Evolutionary conservation across 2,113 vertebrate species (phyloP).

Genomic region (Daphoenositta chrysoptera): DNA sequence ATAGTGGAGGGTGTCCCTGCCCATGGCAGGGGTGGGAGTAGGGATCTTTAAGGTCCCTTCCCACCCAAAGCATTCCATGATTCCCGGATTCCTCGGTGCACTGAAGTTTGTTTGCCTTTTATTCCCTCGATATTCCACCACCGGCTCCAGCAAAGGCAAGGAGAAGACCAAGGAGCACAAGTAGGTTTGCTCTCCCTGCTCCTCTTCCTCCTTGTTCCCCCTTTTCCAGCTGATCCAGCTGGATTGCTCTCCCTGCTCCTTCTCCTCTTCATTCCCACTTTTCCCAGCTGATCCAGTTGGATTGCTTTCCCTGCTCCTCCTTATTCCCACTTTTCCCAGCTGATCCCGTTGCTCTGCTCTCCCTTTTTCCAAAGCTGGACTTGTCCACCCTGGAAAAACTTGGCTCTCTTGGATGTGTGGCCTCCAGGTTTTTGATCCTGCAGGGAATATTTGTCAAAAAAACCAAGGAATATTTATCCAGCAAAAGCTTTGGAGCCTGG

Average conservation of each 20-base stretch:
- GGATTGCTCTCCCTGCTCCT: not conserved
- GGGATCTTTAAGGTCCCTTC: not conserved
- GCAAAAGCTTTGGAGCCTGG: not conserved
- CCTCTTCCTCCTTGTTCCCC: not conserved
- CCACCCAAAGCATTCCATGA: not conserved
- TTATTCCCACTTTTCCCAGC: not conserved
- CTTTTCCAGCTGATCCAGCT: not conserved
- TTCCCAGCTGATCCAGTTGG: not conserved
- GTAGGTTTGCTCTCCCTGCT: constrained; percentile 49
- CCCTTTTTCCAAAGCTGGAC: not conserved
- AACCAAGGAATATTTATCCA: not conserved
- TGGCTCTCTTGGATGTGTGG: not conserved
- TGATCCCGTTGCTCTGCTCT: not conserved
- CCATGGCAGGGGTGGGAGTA: not conserved
- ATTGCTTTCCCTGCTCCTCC: not conserved
- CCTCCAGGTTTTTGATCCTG: not conserved
- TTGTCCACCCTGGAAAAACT: not conserved
- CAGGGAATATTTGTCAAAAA: not conserved
- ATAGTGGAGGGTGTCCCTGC: rapidly evolving
- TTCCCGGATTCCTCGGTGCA: not conserved
- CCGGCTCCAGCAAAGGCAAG: constrained; percentile 70
- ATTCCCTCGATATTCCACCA: not conserved
- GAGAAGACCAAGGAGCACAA: constrained; percentile 76
- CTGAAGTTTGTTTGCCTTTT: constrained; percentile 7
- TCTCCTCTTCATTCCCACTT: not conserved